These are phyloP conservation scores for Lepidocyrtinus sp. DNA, from an alignment of 2,888 invertebrate genomes.

Conservation along the genomic window DNA sequence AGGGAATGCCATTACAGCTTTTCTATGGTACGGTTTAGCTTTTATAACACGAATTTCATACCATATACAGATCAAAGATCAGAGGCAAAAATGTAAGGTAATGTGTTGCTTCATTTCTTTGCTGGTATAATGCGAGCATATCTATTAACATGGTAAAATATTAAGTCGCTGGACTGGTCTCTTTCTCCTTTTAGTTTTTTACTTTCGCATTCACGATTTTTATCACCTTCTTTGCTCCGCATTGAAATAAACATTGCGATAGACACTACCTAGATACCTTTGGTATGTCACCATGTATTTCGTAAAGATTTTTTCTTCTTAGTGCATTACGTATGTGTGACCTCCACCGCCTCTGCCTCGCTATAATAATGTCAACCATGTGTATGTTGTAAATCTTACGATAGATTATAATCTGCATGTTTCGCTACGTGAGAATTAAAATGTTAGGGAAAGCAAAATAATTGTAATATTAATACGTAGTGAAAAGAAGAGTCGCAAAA, in stretches of 20 bases:
- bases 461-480: too few species aligned
- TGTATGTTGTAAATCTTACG: too few species aligned
- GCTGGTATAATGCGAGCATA: too few species aligned
- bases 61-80: conserved; percentile 13
- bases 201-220: conserved; percentile 1
- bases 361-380: conserved; percentile 4
- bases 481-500: too few species aligned
- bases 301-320: not conserved
- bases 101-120: not conserved
- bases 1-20: not conserved
- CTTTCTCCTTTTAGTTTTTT: too few species aligned
- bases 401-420: too few species aligned
- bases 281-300: conserved; percentile 13
- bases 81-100: not conserved
- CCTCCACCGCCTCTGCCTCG: not conserved
- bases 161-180: not conserved
- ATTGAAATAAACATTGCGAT: not conserved
- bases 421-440: too few species aligned
- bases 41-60: not conserved
- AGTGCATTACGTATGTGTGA: conserved; percentile 1
- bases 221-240: conserved; percentile 3
- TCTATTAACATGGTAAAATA: not conserved
- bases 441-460: too few species aligned
- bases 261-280: not conserved
- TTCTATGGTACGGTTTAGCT: not conserved